Conservation (phyloP, 53 echinoderm and acorn worm species). For the Stichopus horrens region DNA sequence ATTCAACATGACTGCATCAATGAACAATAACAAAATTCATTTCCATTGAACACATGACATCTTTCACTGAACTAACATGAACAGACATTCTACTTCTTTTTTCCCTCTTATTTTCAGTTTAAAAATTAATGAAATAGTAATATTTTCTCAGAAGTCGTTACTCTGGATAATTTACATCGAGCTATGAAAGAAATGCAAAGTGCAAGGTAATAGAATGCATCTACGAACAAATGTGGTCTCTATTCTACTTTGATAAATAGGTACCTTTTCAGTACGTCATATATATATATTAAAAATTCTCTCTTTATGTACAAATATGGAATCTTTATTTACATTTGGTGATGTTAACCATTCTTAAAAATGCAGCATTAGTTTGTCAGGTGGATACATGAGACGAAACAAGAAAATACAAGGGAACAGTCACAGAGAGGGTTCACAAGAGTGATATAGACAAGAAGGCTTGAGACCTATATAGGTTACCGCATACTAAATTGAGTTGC, state of each 20-base stretch:
- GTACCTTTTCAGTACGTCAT: background rate
- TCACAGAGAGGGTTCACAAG: too few relatives aligned
- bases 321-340: slow-evolving; percentile 39
- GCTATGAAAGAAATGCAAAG: background rate
- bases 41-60: background rate
- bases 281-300: slow-evolving; percentile 25
- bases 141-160: too few relatives aligned
- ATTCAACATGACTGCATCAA: too few relatives aligned
- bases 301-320: slow-evolving; percentile 28
- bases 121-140: too few relatives aligned
- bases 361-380: slow-evolving; percentile 24
- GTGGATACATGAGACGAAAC: background rate
- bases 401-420: too few relatives aligned
- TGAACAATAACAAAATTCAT: too few relatives aligned
- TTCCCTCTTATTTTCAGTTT: background rate
- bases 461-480: too few relatives aligned
- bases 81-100: background rate
- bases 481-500: too few relatives aligned
- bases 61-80: background rate
- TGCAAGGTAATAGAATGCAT: background rate
- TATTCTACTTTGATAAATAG: slow-evolving; percentile 7
- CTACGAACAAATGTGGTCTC: background rate
- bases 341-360: background rate
- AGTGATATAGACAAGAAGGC: too few relatives aligned
- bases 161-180: background rate